A percentile compares a stretch with the other conserved stretches of the same genome.
Conservation (phyloP, 2,113 vertebrate genomes). For the Carlito syrichta region DNA sequence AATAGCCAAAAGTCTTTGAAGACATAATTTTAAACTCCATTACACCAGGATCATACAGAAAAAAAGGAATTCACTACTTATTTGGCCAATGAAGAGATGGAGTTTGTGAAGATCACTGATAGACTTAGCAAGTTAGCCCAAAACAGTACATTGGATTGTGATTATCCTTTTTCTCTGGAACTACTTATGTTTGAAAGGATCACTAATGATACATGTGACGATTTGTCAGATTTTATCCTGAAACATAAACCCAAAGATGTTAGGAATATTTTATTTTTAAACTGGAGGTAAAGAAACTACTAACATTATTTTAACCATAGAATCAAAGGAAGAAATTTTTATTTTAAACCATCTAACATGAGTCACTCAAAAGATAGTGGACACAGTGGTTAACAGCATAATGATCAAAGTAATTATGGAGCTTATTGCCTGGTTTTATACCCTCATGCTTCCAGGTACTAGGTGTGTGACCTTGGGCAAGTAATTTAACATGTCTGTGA, state of each 20-base stretch:
- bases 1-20: not conserved
- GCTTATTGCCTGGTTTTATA: not conserved
- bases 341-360: not conserved
- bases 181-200: not conserved
- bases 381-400: not conserved
- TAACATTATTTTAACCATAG: not conserved
- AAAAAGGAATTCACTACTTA: not conserved
- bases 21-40: not conserved
- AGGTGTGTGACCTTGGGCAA: not conserved
- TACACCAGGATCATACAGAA: not conserved
- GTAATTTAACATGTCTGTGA: not conserved
- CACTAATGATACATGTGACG: not conserved
- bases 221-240: not conserved
- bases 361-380: not conserved
- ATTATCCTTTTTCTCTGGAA: not conserved
- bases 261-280: not conserved
- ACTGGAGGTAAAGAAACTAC: not conserved
- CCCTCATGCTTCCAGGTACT: not conserved
- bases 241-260: not conserved
- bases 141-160: not conserved
- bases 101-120: not conserved
- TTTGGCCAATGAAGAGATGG: not conserved
- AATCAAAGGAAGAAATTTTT: not conserved
- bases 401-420: not conserved
- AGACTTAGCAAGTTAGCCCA: not conserved